Conservation (phyloP, 2,113 vertebrate genomes). For the Anguilla japonica region DNA sequence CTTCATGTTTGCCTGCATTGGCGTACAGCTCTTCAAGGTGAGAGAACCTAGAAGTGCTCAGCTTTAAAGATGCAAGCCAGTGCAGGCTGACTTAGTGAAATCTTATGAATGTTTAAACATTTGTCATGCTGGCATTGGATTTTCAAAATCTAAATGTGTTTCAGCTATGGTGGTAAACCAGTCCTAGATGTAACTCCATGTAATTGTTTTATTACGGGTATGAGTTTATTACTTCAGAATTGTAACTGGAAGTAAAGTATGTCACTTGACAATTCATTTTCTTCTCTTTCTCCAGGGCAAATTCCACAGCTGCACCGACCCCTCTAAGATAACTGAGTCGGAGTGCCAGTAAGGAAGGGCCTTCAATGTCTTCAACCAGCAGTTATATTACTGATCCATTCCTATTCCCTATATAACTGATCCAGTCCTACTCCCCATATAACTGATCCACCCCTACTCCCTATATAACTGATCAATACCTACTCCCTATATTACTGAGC, state of each 20-base stretch:
- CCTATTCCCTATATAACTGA: not conserved
- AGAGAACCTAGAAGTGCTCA: not conserved
- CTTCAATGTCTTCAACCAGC: not conserved
- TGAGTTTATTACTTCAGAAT: not conserved
- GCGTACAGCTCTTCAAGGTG: conserved; percentile 95
- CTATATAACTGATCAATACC: too few species aligned
- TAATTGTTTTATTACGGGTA: not conserved
- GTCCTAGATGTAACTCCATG: not conserved
- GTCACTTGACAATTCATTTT: not conserved
- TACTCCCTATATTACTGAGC: not conserved
- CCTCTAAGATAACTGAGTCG: conserved; percentile 78
- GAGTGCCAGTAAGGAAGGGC: conserved; percentile 69
- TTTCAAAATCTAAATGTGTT: not conserved
- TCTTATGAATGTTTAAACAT: not conserved
- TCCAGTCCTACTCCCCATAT: not conserved
- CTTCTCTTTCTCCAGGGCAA: conserved; percentile 73
- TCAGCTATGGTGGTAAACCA: not conserved
- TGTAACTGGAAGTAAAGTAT: not conserved
- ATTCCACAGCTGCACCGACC: conserved; percentile 83
- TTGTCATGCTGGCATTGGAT: not conserved
- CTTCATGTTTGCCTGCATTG: conserved; percentile 94
- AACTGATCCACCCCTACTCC: too few species aligned
- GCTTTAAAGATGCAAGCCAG: not conserved
- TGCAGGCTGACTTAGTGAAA: not conserved
- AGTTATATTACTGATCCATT: not conserved